Evolutionary conservation across 2,888 invertebrate genomes (phyloP), one percentile per base, ranked within the genome.

Genomic region (Teinopalpus imperialis): DNA sequence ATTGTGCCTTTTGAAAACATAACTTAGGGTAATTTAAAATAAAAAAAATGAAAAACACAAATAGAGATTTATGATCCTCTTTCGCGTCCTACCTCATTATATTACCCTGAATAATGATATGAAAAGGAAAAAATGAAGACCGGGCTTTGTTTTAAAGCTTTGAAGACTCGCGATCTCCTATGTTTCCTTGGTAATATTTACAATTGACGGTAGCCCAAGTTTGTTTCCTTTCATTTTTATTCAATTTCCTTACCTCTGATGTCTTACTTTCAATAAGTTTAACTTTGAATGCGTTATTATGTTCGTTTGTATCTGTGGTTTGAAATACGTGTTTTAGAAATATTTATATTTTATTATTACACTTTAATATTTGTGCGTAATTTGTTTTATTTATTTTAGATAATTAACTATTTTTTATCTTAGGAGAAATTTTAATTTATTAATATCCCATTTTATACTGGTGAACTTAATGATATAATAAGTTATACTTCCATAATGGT

Each of bases 21-120:
- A 26, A 32, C 37, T 44, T 32, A 9, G 26, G 39, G 20, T 26
- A 45, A 45, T 45, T 45, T 45, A 37, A 37, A 44, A 16, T 37
- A 31, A 31, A 44, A 44, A 27, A 36, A 23, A 37, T 30, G 8
- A 37, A 37, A 44, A 24, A 31, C 37, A 37, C 37, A 32, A 31
- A 44, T 43, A 37, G 31, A 36, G 43, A 44, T 44, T 44, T 37
- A 44, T 37, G 36, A 29, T 35, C 35, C 32, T 29, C 34, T 37
- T 43, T 36, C 23, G 16, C 31, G 24, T 32, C 39, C 27, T 13
- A 24, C 32, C 40, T 39, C 34, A 34, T 34, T 39, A 39, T 32
- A 31, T 36, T 32, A 31, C 29, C 8, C 16, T 32, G 26, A 32
- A 40, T 40, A 45, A 40, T 40, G 32, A 44, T 12, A 39, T 32